phyloP scores from a whole-genome alignment of 2,888 invertebrate species.

The Ormyrus rosae region DNA sequence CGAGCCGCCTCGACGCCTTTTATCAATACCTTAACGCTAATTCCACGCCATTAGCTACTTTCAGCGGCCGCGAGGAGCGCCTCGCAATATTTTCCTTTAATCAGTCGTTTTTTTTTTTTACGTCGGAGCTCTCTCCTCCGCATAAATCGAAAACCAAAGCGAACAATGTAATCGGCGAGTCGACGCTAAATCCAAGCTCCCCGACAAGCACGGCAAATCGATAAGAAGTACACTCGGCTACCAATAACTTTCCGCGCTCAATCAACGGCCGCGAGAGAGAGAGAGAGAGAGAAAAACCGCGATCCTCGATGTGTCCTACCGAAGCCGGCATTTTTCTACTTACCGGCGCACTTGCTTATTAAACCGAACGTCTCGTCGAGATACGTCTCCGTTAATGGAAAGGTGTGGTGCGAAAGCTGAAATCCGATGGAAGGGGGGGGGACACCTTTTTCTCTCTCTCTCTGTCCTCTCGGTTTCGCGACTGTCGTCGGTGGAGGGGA shows the following conservation, averaged over 20 bases:
- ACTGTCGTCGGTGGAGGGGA: slow-evolving; percentile 18
- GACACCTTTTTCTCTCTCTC: slow-evolving; percentile 11
- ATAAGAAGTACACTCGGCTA: background rate
- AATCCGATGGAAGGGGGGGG: slow-evolving; percentile 24
- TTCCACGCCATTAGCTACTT: too few relatives aligned
- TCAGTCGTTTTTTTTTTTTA: too few relatives aligned
- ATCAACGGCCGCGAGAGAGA: too few relatives aligned
- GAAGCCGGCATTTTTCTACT: slow-evolving; percentile 5
- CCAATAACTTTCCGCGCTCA: slow-evolving; percentile 2
- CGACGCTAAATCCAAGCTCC: background rate
- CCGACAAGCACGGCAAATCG: background rate
- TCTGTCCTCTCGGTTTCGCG: slow-evolving; percentile 12
- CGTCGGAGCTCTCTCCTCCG: too few relatives aligned
- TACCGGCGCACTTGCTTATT: slow-evolving; percentile 18
- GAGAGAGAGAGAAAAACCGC: background rate
- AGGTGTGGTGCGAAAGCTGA: slow-evolving; percentile 37
- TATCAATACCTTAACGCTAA: too few relatives aligned
- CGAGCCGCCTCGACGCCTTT: too few relatives aligned
- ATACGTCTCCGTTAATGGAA: slow-evolving; percentile 32
- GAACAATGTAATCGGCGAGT: background rate
- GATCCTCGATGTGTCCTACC: background rate
- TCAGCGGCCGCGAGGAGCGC: too few relatives aligned
- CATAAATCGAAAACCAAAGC: too few relatives aligned
- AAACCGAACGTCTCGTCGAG: slow-evolving; percentile 44
- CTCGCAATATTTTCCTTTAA: too few relatives aligned